Base-by-base conservation (phyloP, 2,888 invertebrate genomes). In the Crocallis elinguaria region DNA sequence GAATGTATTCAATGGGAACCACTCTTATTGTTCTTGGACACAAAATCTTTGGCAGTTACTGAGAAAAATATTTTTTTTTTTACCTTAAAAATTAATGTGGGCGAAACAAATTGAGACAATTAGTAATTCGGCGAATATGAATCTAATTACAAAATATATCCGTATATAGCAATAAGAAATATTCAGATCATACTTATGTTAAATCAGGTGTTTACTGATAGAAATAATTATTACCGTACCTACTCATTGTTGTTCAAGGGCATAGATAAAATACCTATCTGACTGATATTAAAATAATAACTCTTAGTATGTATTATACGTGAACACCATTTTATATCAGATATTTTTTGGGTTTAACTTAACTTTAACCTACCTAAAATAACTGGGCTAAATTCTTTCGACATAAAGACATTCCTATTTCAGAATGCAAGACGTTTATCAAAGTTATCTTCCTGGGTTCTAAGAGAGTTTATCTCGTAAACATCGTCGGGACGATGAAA, bases 1-100 rank as follows among this genome's bases (percentile, higher is more conserved):
- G 39, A n/a, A 12, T 5, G 11, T 13, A 1, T 61, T 58, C 57
- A 58, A 62, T 60, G 42, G 46, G 50, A 48, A 60, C 36, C 19
- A 30, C 11, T 35, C 16, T 32, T 49, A 53, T 58, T 59, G 60
- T 63, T 63, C 56, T 49, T 60, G 45, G 19, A 30, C 50, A 57
- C 44, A 49, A 17, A 41, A 35, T 19, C n/a, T 8, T 21, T 11
- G 8, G 33, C 29, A 29, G 29, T 25, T 25, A 9, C 25, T 2
- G 25, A 25, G 5, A 29, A 11, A 29, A 4, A 5, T 29, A 12
- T 12, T 6, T 1, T 29, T 6, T n/a, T n/a, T n/a, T n/a, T n/a
- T n/a, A n/a, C n/a, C n/a, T n/a, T n/a, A n/a, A n/a, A n/a, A n/a
- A n/a, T n/a, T n/a, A n/a, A n/a, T 19, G 3, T 4, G 19, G 8